phyloP scores from a whole-genome alignment of 2,888 invertebrate genomes.

The Ichneumon xanthorius region DNA sequence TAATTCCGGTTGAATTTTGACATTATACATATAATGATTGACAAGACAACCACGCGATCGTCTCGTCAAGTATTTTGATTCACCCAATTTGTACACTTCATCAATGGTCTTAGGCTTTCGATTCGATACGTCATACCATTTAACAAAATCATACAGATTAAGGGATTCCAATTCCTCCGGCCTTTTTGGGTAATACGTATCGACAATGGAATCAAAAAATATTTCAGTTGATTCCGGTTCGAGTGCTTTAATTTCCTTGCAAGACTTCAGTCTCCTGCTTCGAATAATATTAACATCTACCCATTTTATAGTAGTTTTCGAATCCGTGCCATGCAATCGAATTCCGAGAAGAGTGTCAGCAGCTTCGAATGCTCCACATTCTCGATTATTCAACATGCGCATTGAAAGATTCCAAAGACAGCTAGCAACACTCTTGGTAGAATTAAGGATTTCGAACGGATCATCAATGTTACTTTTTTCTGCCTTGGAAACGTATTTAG shows the following conservation, averaged over 20 bases:
- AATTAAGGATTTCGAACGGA: background rate
- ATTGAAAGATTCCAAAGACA: conserved; percentile 74
- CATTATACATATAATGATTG: too few relatives aligned
- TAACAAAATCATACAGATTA: conserved; percentile 65
- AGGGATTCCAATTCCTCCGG: conserved; percentile 64
- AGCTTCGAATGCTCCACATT: too few relatives aligned
- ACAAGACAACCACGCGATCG: too few relatives aligned
- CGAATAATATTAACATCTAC: too few relatives aligned
- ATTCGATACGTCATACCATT: conserved; percentile 59
- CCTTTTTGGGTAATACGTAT: conserved; percentile 59
- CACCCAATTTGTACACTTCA: too few relatives aligned
- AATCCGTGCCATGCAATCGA: conserved; percentile 76
- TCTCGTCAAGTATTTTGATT: too few relatives aligned
- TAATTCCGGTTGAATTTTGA: conserved; percentile 60
- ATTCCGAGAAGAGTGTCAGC: conserved; percentile 74
- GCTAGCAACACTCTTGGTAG: background rate
- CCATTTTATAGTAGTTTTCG: conserved; percentile 60
- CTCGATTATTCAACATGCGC: conserved; percentile 73
- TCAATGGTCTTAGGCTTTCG: too few relatives aligned
- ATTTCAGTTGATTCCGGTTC: conserved; percentile 27
- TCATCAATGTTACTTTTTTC: conserved; percentile 67
- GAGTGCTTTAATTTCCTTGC: too few relatives aligned
- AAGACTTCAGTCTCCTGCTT: too few relatives aligned
- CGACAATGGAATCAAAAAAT: conserved; percentile 58
- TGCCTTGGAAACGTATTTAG: conserved; percentile 76